Percentiles rank a stretch among this genome's conserved stretches.
phyloP scores from a whole-genome alignment of 2,797 vertebrate genomes.

The Bradypus variegatus region DNA sequence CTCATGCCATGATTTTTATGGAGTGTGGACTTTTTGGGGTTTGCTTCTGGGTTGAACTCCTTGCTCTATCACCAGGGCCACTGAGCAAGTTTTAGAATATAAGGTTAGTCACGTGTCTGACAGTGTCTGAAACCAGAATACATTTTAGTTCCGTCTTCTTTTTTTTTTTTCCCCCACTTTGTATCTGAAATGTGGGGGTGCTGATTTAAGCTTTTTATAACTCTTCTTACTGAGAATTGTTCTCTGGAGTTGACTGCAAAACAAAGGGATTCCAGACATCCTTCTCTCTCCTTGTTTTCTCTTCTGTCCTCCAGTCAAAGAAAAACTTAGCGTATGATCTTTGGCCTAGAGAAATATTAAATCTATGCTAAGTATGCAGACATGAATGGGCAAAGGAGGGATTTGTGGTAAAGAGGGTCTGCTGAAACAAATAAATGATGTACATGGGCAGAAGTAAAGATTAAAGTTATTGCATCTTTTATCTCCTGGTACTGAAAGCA shows the following conservation, averaged over 20 bases:
- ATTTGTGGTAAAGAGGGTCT: constrained; percentile 16
- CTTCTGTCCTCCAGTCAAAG: constrained; percentile 33
- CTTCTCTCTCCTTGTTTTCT: neutral
- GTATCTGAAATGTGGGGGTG: neutral
- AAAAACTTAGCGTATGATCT: neutral
- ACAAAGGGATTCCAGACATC: neutral
- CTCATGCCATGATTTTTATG: neutral
- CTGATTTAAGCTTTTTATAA: neutral
- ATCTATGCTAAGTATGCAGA: constrained; percentile 39
- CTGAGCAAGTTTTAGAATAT: neutral
- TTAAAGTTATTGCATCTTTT: constrained; percentile 24
- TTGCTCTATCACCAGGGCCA: neutral
- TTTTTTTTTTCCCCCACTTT: neutral
- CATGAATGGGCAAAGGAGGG: constrained; percentile 38
- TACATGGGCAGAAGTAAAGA: constrained; percentile 21
- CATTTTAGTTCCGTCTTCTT: neutral
- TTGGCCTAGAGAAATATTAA: constrained; percentile 52
- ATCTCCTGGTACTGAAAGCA: constrained; percentile 1
- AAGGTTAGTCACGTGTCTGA: neutral
- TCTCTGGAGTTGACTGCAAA: neutral
- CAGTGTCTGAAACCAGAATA: neutral
- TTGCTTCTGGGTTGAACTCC: neutral
- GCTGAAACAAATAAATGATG: constrained; percentile 38
- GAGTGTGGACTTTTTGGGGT: neutral
- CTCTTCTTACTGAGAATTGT: neutral